These are phyloP conservation scores for Camptogramma bilineatum DNA, from an alignment of 2,888 invertebrate species.

Conservation along the genomic window DNA sequence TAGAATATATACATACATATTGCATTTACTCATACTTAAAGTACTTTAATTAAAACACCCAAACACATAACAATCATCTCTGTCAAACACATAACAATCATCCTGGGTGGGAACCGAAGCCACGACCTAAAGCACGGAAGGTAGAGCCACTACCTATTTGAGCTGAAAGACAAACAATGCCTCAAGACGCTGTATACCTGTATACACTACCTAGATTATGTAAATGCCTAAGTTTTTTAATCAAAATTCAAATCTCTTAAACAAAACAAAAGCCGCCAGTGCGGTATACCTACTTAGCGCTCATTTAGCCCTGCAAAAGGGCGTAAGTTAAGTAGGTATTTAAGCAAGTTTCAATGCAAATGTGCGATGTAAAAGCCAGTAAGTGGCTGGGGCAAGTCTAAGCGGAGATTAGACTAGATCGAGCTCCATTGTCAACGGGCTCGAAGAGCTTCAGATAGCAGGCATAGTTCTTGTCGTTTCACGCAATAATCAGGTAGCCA, in stretches of 20 bases:
- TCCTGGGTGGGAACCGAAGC: no score
- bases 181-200: no score
- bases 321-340: constrained; percentile 30
- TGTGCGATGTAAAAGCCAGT: constrained; percentile 39
- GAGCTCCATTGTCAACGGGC: constrained; percentile 43
- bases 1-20: no score
- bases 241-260: not conserved
- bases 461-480: constrained; percentile 33
- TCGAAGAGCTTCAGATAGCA: constrained; percentile 39
- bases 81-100: no score
- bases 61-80: no score
- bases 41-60: no score
- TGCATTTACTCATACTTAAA: no score
- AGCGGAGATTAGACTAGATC: constrained; percentile 42
- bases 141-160: no score
- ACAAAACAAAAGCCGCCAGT: not conserved
- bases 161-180: no score
- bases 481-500: not conserved
- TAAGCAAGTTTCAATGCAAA: constrained; percentile 35
- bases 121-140: no score
- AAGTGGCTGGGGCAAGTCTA: constrained; percentile 36
- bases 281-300: constrained; percentile 12
- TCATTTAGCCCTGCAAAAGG: constrained; percentile 12
- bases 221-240: not conserved
- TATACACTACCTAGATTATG: no score